Percentiles rank a stretch among this genome's conserved stretches.
phyloP scores from a whole-genome alignment of 1,140 invertebrate genomes.

The Pollicipes pollicipes region DNA sequence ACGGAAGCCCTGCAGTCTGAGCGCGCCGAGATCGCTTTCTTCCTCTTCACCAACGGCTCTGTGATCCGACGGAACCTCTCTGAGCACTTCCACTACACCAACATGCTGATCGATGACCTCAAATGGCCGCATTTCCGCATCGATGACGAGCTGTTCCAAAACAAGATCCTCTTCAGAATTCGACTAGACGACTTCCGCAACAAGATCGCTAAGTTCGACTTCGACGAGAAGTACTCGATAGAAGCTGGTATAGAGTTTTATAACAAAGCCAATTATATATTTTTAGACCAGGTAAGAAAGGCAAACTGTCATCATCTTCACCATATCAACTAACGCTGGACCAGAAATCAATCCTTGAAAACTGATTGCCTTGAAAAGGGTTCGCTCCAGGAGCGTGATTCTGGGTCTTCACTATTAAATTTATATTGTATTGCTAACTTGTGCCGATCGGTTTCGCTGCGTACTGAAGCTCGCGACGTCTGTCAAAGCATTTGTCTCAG shows the following conservation, averaged over 20 bases:
- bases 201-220: not conserved
- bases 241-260: conserved; percentile 10
- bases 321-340: too few relatives aligned
- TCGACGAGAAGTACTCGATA: not conserved
- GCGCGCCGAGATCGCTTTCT: conserved; percentile 20
- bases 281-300: conserved; percentile 2
- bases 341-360: too few relatives aligned
- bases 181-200: conserved; percentile 13
- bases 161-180: conserved; percentile 13
- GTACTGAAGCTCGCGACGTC: not conserved
- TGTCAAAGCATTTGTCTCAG: too few relatives aligned
- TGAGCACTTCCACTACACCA: conserved; percentile 9
- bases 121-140: conserved; percentile 2
- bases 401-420: too few relatives aligned
- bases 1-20: conserved; percentile 22
- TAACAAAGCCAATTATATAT: conserved; percentile 7
- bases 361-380: too few relatives aligned
- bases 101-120: conserved; percentile 4
- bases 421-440: too few relatives aligned
- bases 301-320: not conserved
- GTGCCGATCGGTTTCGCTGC: too few relatives aligned
- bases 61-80: conserved; percentile 6
- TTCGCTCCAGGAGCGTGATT: too few relatives aligned
- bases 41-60: conserved; percentile 7
- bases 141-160: conserved; percentile 9